Conservation (phyloP, 2,113 vertebrate species). For the Ammospiza caudacuta region DNA sequence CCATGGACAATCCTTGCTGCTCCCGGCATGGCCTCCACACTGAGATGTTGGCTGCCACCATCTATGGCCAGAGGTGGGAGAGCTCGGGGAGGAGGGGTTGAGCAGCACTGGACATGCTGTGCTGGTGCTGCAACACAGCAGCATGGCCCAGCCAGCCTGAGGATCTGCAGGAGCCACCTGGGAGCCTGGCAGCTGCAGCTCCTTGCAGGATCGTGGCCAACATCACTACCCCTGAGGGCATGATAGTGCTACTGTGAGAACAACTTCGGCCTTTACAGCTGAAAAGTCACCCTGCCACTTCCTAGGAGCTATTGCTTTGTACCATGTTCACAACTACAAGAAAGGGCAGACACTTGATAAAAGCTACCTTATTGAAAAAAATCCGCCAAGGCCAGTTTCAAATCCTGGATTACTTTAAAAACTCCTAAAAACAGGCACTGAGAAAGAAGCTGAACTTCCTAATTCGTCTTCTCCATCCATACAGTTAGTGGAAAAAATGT, state of each 20-base stretch:
- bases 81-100: not conserved
- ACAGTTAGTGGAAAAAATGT: not conserved
- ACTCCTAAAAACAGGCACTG: not conserved
- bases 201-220: accelerated
- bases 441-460: constrained; percentile 6
- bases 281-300: not conserved
- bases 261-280: not conserved
- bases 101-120: not conserved
- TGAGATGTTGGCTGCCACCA: not conserved
- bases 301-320: not conserved
- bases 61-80: accelerated
- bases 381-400: not conserved
- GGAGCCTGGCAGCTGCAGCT: not conserved
- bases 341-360: not conserved
- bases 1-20: not conserved
- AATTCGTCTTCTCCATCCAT: not conserved
- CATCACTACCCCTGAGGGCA: not conserved
- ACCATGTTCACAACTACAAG: not conserved
- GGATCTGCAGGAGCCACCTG: not conserved
- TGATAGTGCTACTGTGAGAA: not conserved
- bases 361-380: not conserved
- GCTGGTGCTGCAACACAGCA: not conserved
- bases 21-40: accelerated
- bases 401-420: not conserved
- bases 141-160: not conserved